Evolutionary conservation across 2,797 vertebrate species (phyloP), one percentile per base, ranked within the genome.

Genomic region (Echeneis naucrates): DNA sequence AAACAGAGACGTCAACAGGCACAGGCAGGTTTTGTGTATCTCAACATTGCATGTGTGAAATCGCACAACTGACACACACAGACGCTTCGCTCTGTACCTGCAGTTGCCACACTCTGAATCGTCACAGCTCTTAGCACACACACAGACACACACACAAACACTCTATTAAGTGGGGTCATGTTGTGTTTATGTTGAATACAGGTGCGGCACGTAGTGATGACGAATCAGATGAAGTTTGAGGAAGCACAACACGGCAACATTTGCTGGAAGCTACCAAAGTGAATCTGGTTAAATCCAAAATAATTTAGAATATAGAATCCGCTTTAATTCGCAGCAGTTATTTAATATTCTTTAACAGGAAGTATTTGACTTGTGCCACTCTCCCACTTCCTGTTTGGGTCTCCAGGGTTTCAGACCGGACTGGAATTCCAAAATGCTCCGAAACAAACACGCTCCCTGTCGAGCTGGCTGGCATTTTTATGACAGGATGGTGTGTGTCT

Each of bases 391-490:
- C 90, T 87, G 44, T 80, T 60, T 0, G 40, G 71, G 75, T 78
- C 85, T 77, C 78, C 0, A 32, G 75, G 80, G 73, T 73, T 73
- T 72, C 66, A n/a, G 16, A 55, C 10, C 8, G 76, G 73, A 56
- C 73, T 64, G 67, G 83, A 89, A 87, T 88, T 83, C 68, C 73
- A 69, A 75, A 77, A 57, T 1, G 32, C 73, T 70, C 45, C 26
- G 13, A 66, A 37, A 88, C 89, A 92, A 91, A 91, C 82, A 72
- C 19, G 8, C 68, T 80, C 61, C 84, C 87, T 47, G 79, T 83
- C 82, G 70, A 87, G 73, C 62, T 4, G 68, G 72, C 59, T 80
- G 85, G 84, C 81, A 80, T 88, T 89, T 91, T 91, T 89, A 90
- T 89, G 87, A 87, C 81, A 83, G 87, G 82, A 83, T 86, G 81